Conservation (phyloP, 1,140 invertebrate genomes). For the Aphelenchoides besseyi region DNA sequence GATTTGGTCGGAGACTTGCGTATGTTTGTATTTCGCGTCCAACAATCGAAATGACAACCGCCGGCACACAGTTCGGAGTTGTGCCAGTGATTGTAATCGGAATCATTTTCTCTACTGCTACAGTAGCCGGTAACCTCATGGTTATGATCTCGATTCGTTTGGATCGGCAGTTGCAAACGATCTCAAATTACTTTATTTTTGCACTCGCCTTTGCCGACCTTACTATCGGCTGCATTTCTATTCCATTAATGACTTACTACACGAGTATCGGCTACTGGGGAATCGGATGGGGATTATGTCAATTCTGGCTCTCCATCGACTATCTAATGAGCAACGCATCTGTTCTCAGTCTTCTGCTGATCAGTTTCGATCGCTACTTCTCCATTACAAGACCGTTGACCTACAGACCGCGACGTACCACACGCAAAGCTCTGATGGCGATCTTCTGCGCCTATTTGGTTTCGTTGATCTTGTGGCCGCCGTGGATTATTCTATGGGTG, state of each 20-base stretch:
- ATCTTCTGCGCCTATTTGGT: slow-evolving; percentile 71
- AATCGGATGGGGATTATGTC: slow-evolving; percentile 80
- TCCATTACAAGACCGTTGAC: slow-evolving; percentile 89
- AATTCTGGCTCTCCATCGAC: slow-evolving; percentile 88
- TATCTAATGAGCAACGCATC: slow-evolving; percentile 90
- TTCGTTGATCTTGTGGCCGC: slow-evolving; percentile 84
- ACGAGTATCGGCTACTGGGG: slow-evolving; percentile 71
- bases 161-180: slow-evolving; percentile 94
- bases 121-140: slow-evolving; percentile 87
- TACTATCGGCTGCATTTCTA: slow-evolving; percentile 72
- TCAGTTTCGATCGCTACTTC: slow-evolving; percentile 81
- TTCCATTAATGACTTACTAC: slow-evolving; percentile 62
- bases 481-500: slow-evolving; percentile 98
- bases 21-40: too few species aligned
- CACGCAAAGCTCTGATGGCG: slow-evolving; percentile 85
- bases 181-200: slow-evolving; percentile 93
- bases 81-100: slow-evolving; percentile 44
- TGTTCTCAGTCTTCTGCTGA: slow-evolving; percentile 85
- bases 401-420: slow-evolving; percentile 90
- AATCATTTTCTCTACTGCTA: slow-evolving; percentile 66
- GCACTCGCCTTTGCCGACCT: slow-evolving; percentile 81
- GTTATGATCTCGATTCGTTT: slow-evolving; percentile 74
- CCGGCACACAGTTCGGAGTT: slow-evolving; percentile 19
- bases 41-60: background rate
- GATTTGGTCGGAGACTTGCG: too few species aligned